These are phyloP conservation scores for Neotoxoptera formosana DNA, from an alignment of 1,140 invertebrate genomes.

Conservation along the genomic window DNA sequence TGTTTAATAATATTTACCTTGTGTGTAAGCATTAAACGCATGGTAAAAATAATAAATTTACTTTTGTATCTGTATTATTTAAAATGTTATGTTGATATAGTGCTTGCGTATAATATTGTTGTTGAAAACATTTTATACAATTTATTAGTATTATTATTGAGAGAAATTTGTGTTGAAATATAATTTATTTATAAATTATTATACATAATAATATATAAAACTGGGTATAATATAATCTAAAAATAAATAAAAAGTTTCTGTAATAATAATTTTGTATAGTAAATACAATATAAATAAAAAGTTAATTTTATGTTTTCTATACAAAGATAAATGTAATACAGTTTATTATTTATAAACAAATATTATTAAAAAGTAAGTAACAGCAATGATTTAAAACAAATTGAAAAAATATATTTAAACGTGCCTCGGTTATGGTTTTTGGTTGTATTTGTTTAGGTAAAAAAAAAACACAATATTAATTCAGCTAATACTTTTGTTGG, in stretches of 20 bases:
- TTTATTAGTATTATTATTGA: slow-evolving; percentile 1
- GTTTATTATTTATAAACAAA: background rate
- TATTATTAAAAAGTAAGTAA: background rate
- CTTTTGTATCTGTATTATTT: slow-evolving; percentile 1
- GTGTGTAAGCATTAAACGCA: background rate
- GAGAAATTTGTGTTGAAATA: background rate
- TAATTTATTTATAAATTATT: background rate
- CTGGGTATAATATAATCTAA: background rate
- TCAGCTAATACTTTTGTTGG: background rate
- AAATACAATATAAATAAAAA: background rate
- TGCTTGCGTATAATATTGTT: background rate
- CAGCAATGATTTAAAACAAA: background rate
- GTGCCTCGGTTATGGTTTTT: background rate
- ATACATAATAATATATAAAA: background rate
- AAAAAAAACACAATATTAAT: background rate
- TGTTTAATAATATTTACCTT: background rate
- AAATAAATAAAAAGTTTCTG: background rate
- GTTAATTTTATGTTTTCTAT: background rate
- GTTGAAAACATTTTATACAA: slow-evolving; percentile 1
- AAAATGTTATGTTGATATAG: background rate
- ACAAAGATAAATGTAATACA: background rate
- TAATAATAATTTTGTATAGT: background rate
- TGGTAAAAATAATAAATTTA: background rate
- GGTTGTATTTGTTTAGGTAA: background rate
- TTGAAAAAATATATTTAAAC: background rate